phyloP scores from a whole-genome alignment of 2,113 vertebrate genomes.

The Crotalus helleri region DNA sequence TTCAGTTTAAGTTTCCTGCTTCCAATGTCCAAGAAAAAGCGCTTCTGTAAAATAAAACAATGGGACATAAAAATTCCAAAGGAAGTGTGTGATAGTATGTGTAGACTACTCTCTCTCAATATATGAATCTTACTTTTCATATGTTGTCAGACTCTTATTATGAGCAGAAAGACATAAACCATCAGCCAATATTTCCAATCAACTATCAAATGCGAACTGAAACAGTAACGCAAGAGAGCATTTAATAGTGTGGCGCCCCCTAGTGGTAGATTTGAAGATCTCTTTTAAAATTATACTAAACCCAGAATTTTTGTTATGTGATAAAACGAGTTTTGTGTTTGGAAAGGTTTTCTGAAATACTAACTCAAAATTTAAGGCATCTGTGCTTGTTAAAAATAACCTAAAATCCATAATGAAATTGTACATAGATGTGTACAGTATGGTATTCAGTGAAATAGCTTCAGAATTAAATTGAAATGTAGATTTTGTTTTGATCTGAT shows the following conservation, averaged over 20 bases:
- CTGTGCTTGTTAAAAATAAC: neutral
- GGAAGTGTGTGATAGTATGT: neutral
- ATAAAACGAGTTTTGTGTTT: neutral
- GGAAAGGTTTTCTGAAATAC: neutral
- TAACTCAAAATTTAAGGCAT: neutral
- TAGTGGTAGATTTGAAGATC: conserved; percentile 65
- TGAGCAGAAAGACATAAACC: neutral
- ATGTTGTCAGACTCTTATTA: neutral
- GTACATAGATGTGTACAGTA: neutral
- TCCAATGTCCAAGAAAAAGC: neutral
- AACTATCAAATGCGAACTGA: neutral
- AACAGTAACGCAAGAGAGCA: fast-evolving
- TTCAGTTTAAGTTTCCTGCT: neutral
- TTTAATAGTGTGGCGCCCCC: conserved; percentile 74
- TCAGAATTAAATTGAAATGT: neutral
- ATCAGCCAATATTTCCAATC: neutral
- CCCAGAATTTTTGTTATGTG: neutral
- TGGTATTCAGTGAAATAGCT: neutral
- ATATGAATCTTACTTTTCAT: neutral
- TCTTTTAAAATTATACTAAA: neutral
- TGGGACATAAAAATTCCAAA: neutral
- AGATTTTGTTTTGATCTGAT: neutral
- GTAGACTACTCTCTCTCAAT: neutral
- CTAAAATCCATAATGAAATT: neutral
- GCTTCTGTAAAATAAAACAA: neutral